Conservation (phyloP, 2,888 invertebrate genomes). For the Heteromurus nitidus region DNA sequence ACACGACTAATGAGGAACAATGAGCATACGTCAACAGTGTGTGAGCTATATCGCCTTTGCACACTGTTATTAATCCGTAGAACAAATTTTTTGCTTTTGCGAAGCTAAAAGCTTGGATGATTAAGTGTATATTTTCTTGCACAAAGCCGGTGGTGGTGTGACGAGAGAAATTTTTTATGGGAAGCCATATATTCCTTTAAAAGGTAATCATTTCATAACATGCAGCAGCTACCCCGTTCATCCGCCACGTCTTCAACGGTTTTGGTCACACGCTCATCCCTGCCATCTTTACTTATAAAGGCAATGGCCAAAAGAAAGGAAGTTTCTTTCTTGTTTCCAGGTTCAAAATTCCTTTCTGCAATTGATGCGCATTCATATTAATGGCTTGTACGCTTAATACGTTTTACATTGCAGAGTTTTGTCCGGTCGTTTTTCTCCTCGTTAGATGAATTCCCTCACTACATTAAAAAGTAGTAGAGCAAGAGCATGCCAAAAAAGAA, state of each 20-base stretch:
- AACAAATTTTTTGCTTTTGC: neutral
- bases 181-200: slow-evolving; percentile 10
- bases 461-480: too few relatives aligned
- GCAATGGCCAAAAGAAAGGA: slow-evolving; percentile 17
- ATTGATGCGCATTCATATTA: neutral
- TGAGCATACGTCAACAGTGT: too few relatives aligned
- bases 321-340: slow-evolving; percentile 30
- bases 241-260: too few relatives aligned
- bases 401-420: too few relatives aligned
- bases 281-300: neutral
- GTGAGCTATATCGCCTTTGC: neutral
- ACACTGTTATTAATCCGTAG: neutral
- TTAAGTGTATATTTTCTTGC: neutral
- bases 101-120: slow-evolving; percentile 5
- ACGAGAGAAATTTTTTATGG: slow-evolving; percentile 18
- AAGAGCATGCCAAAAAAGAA: slow-evolving; percentile 30
- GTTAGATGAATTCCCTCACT: too few relatives aligned
- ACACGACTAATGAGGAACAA: slow-evolving; percentile 11
- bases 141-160: neutral
- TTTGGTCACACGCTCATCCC: slow-evolving; percentile 31
- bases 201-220: slow-evolving; percentile 11
- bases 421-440: too few relatives aligned
- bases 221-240: neutral
- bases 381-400: slow-evolving; percentile 5
- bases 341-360: slow-evolving; percentile 12